phyloP scores from a whole-genome alignment of 2,888 invertebrate species.

The Eupelmus urozonus region DNA sequence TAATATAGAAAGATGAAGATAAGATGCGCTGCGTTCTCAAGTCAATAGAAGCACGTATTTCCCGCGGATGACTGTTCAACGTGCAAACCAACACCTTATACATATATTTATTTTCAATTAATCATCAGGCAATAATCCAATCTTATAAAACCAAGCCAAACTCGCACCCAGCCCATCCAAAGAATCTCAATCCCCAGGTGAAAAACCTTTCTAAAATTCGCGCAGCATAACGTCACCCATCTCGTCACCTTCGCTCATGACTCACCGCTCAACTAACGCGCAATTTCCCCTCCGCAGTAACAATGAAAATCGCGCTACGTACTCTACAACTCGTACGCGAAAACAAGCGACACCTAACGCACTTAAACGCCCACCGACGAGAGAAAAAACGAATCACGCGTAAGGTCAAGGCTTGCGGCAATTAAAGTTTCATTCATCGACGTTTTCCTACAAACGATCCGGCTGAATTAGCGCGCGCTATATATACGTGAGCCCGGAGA shows the following conservation, averaged over 20 bases:
- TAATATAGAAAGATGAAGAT: too few relatives aligned
- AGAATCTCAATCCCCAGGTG: too few relatives aligned
- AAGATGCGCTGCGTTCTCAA: too few relatives aligned
- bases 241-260: slow-evolving; percentile 32
- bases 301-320: slow-evolving; percentile 24
- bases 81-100: too few relatives aligned
- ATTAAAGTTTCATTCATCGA: slow-evolving; percentile 57
- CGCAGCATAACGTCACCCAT: background rate
- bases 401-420: background rate
- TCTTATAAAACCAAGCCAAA: too few relatives aligned
- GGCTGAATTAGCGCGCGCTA: slow-evolving; percentile 29
- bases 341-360: too few relatives aligned
- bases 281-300: slow-evolving; percentile 9
- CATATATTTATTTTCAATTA: too few relatives aligned
- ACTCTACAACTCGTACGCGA: background rate
- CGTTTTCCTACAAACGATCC: slow-evolving; percentile 41
- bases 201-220: too few relatives aligned
- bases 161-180: too few relatives aligned
- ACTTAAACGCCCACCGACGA: background rate
- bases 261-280: slow-evolving; percentile 9
- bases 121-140: too few relatives aligned
- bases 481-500: background rate
- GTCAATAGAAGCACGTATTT: too few relatives aligned
- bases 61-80: too few relatives aligned
- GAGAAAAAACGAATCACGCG: background rate